Evolutionary conservation across 2,888 invertebrate genomes (phyloP).

Genomic region (Stratiomys singularior): DNA sequence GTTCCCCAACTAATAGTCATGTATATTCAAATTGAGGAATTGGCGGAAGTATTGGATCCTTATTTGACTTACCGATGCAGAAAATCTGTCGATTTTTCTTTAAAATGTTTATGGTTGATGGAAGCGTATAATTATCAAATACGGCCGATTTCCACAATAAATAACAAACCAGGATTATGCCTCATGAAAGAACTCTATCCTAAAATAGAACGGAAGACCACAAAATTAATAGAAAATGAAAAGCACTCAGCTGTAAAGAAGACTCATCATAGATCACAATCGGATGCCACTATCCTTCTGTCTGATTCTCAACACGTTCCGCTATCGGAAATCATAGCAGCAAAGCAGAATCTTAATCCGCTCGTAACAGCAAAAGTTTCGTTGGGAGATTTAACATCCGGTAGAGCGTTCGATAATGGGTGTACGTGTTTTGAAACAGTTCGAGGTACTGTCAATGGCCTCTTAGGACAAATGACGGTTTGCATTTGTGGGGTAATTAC

Average conservation of each 20-base stretch:
- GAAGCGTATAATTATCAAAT: slow-evolving; percentile 79
- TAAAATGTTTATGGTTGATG: slow-evolving; percentile 95
- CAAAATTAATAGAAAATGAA: slow-evolving; percentile 48
- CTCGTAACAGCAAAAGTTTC: slow-evolving; percentile 71
- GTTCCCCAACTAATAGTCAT: slow-evolving; percentile 97
- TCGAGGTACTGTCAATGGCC: slow-evolving; percentile 79
- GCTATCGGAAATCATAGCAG: slow-evolving; percentile 56
- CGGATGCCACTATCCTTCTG: slow-evolving; percentile 79
- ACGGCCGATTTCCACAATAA: slow-evolving; percentile 54
- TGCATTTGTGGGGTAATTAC: slow-evolving; percentile 78
- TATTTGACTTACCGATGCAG: slow-evolving; percentile 88
- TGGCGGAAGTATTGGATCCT: slow-evolving; percentile 92
- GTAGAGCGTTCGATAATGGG: slow-evolving; percentile 96
- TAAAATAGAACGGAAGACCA: slow-evolving; percentile 60
- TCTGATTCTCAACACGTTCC: slow-evolving; percentile 58
- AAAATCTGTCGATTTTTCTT: slow-evolving; percentile 93
- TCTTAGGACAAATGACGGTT: slow-evolving; percentile 79
- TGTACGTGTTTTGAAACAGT: slow-evolving; percentile 92
- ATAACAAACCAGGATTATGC: slow-evolving; percentile 63
- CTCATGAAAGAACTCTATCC: slow-evolving; percentile 65
- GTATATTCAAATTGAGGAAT: slow-evolving; percentile 98
- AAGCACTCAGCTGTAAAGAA: slow-evolving; percentile 70
- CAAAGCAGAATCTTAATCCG: slow-evolving; percentile 60
- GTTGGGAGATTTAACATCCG: slow-evolving; percentile 91
- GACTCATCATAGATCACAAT: slow-evolving; percentile 84